phyloP scores from a whole-genome alignment of 2,797 vertebrate genomes.

The Myotis findleyi region DNA sequence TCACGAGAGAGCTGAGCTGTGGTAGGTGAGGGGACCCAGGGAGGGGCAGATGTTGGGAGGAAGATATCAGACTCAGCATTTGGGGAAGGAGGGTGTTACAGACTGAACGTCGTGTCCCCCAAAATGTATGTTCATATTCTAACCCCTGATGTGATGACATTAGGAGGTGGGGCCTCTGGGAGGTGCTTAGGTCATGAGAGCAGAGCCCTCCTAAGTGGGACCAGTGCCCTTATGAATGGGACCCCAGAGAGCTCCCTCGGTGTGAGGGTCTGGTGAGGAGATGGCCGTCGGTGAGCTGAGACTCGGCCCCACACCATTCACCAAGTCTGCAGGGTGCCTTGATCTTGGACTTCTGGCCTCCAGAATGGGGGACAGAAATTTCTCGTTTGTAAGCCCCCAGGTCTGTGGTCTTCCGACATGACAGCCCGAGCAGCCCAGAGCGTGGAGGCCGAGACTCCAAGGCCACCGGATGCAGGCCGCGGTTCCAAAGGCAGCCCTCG shows the following conservation, averaged over 20 bases:
- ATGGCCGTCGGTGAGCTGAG: not conserved
- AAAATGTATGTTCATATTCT: not conserved
- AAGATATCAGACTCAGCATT: not conserved
- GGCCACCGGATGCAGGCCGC: rapidly evolving
- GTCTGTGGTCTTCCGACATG: not conserved
- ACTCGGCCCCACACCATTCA: no score
- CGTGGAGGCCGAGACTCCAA: not conserved
- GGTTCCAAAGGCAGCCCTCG: not conserved
- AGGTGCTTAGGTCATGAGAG: not conserved
- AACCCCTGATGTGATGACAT: not conserved
- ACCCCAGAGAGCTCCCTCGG: not conserved
- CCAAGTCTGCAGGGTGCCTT: not conserved
- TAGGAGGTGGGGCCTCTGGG: not conserved
- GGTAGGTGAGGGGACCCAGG: not conserved
- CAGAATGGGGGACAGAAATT: not conserved
- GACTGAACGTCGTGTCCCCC: not conserved
- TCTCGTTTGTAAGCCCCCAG: not conserved
- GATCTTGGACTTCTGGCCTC: not conserved
- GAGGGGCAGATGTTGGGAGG: not conserved
- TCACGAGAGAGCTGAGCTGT: rapidly evolving
- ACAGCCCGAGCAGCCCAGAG: no score
- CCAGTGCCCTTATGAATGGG: not conserved
- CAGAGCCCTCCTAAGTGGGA: not conserved
- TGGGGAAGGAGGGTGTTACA: not conserved
- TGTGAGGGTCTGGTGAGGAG: not conserved